Evolutionary conservation across 2,888 invertebrate genomes (phyloP).

Genomic region (Brachyptera risi): DNA sequence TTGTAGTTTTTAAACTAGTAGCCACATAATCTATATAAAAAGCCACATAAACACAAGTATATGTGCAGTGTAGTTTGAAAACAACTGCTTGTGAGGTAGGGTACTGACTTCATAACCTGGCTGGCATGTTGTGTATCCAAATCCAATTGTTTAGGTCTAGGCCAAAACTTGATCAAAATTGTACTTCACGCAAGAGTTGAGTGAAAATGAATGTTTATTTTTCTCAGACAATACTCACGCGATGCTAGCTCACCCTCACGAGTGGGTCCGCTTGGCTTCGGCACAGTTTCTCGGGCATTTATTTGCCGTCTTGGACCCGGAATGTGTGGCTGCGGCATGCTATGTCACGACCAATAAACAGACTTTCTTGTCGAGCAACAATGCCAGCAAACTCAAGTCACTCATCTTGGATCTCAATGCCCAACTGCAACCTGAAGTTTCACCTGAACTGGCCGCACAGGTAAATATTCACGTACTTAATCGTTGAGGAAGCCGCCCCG

Average conservation of each 20-base stretch:
- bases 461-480: no score
- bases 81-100: no score
- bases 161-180: no score
- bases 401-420: conserved; percentile 70
- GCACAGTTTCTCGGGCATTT: conserved; percentile 72
- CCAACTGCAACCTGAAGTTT: conserved; percentile 63
- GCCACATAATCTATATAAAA: no score
- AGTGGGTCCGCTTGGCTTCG: conserved; percentile 78
- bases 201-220: no score
- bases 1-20: no score
- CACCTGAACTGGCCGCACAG: conserved; percentile 70
- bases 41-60: no score
- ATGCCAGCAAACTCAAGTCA: conserved; percentile 58
- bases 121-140: no score
- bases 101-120: no score
- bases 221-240: conserved; percentile 61
- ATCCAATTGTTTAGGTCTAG: background rate
- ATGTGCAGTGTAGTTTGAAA: no score
- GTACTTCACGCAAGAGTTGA: no score
- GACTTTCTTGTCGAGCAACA: conserved; percentile 60
- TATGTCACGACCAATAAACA: conserved; percentile 41
- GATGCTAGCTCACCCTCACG: conserved; percentile 74
- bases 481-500: no score
- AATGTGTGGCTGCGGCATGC: conserved; percentile 50
- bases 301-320: conserved; percentile 58